Evolutionary conservation across 2,888 invertebrate genomes (phyloP).

Genomic region (Chrysina gloriosa): DNA sequence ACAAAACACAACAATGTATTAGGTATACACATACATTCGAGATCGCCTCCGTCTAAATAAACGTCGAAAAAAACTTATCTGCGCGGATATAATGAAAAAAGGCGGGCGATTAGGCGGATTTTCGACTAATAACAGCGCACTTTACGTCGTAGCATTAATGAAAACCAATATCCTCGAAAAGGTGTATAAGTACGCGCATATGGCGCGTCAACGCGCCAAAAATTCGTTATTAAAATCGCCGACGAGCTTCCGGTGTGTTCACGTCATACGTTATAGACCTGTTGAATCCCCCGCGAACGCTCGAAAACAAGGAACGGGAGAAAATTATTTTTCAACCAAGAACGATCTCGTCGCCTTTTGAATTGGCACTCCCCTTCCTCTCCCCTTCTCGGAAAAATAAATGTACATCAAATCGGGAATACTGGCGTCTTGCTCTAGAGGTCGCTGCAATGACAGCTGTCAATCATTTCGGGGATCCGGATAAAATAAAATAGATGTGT

Average conservation of each 20-base stretch:
- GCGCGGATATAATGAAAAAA: not conserved
- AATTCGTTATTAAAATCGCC: no score
- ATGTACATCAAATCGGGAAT: not conserved
- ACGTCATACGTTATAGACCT: no score
- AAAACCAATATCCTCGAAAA: not conserved
- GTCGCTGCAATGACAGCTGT: not conserved
- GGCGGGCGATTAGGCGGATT: not conserved
- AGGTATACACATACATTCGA: no score
- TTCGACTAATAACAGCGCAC: not conserved
- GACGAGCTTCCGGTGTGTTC: no score
- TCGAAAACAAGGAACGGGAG: no score
- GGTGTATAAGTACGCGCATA: no score
- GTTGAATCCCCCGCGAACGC: no score
- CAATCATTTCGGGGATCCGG: not conserved
- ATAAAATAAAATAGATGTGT: not conserved
- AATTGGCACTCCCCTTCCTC: not conserved
- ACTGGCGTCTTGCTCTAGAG: not conserved
- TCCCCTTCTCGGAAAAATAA: not conserved
- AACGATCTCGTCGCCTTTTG: no score
- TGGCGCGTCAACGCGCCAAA: no score
- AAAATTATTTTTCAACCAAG: no score
- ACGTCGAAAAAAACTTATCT: constrained; percentile 4
- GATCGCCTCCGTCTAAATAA: no score
- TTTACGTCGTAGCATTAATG: not conserved
- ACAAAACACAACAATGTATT: not conserved